Evolutionary conservation across 2,888 invertebrate species (phyloP), one percentile per base, ranked within the genome.

Genomic region (Cotesia congregata): DNA sequence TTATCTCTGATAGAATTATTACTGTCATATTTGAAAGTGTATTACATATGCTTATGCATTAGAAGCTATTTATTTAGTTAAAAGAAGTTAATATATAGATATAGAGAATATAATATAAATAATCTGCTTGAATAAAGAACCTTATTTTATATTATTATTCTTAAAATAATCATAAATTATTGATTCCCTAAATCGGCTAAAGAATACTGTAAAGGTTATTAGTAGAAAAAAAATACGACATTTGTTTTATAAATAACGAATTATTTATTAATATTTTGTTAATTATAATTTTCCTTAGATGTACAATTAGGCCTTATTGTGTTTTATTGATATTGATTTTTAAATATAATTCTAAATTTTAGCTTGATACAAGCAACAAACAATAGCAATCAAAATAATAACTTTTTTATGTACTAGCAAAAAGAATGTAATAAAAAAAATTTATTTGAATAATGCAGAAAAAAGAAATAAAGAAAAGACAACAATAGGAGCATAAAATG

Each of bases 351-450:
- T 75, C 79, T 81, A 81, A 80, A 81, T 81, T 81, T 79, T 84
- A 83, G 82, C 82, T 85, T 84, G 82, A 83, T 83, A 82, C 83
- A 85, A 85, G 85, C 82, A 81, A 82, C 82, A 81, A 81, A 82
- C 83, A 79, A 79, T 78, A 77, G 77, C 69, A 80, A 78, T 77
- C 62, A 74, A 73, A 72, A 38, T 41, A 50, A 73, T 17, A 77
- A 73, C 4, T 72, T 38, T 64, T 62, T 40, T 62, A 3, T 72
- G 62, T 62, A 30, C 64, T 6, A 50, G 9, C 9, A 50, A 6
- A 6, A 50, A 50, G 2, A 50, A 50, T 41, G 9, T 9, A 50
- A 50, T 50, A 50, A 12, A 50, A 50, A 50, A 50, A 50, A 12
- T 12, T 50, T 50, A 50, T 50, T 12, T 12, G 50, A 67, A 76